Evolutionary conservation across 2,888 invertebrate genomes (phyloP).

Genomic region (Gastrophysa polygoni): DNA sequence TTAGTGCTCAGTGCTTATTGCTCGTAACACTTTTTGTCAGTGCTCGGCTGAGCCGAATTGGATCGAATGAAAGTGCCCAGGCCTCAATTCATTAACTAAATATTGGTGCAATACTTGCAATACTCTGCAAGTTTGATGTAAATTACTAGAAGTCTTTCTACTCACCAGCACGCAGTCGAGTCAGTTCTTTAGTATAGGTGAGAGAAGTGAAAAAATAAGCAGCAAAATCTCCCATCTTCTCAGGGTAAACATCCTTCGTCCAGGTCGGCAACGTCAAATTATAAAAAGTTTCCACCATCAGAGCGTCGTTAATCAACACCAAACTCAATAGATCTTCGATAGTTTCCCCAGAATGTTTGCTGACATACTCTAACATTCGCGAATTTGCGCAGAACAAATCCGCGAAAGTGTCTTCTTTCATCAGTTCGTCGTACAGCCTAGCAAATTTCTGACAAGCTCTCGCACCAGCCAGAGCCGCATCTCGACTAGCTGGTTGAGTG

Average conservation of each 20-base stretch:
- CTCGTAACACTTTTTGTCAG: no score
- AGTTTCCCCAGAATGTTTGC: conserved; percentile 64
- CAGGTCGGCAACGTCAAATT: conserved; percentile 55
- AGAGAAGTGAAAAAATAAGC: background rate
- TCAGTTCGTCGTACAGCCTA: conserved; percentile 5
- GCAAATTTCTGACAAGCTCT: conserved; percentile 55
- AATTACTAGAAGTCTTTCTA: no score
- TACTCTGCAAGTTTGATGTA: no score
- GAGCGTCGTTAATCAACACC: conserved; percentile 62
- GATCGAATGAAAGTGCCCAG: no score
- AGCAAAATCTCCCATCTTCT: background rate
- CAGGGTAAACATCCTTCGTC: conserved; percentile 62
- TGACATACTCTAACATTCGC: conserved; percentile 67
- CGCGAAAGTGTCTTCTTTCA: conserved; percentile 7
- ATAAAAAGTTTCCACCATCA: conserved; percentile 68
- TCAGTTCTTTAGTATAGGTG: background rate
- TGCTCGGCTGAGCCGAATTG: no score
- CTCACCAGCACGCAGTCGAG: background rate
- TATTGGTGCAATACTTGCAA: no score
- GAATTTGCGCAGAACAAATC: conserved; percentile 57
- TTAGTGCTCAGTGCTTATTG: no score
- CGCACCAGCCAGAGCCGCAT: conserved; percentile 54
- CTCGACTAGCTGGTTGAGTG: conserved; percentile 53
- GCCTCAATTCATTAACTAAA: no score
- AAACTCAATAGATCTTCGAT: conserved; percentile 61